Base-by-base conservation (phyloP, 2,113 vertebrate species). In the Tautogolabrus adspersus region DNA sequence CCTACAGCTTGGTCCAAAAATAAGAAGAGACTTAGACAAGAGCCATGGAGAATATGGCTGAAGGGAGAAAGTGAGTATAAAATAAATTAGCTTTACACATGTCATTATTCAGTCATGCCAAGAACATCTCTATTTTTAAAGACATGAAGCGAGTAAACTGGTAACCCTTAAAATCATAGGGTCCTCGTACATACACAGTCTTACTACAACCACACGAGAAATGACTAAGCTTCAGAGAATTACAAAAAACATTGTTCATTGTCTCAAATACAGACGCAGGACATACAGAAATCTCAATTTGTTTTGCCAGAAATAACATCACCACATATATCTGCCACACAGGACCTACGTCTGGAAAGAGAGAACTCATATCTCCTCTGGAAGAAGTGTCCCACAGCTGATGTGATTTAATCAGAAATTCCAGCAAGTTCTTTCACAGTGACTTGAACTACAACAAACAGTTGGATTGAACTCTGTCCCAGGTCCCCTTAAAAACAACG, bases 161-260 rank as follows among this genome's bases (percentile, higher is more conserved):
- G 13, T 57, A 63, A 67, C 71, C 64, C 74, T 57, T 74, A 52
- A 44, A 37, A 51, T 26, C 18, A 7, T 49, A 15, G 47, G 18
- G 18, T 19, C 3, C 16, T 44, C 56, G 3, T 49, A 49, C 16
- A 21, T 21, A 63, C 26, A 54, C 22, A 0, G 15, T 12, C 10
- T 26, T 21, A 38, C 26, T 56, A 22, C 5, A 3, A 19, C 30
- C 22, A 26, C 0, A 54, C 46, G 47, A 67, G 1, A 23, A 26
- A 64, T 65, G 30, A 26, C 34, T 19, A 5, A 19, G 18, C 44
- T 2, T 34, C 2, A 2, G 2, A 52, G 22, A 44, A 65, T 30
- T 7, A 38, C n/a, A 15, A 5, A 15, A 15, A 4, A 15, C 5
- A 38, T 44, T 18, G 2, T 7, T 18, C 10, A 10, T 22, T 34